Conservation (phyloP, 2,113 vertebrate species). For the Podarcis raffonei region DNA sequence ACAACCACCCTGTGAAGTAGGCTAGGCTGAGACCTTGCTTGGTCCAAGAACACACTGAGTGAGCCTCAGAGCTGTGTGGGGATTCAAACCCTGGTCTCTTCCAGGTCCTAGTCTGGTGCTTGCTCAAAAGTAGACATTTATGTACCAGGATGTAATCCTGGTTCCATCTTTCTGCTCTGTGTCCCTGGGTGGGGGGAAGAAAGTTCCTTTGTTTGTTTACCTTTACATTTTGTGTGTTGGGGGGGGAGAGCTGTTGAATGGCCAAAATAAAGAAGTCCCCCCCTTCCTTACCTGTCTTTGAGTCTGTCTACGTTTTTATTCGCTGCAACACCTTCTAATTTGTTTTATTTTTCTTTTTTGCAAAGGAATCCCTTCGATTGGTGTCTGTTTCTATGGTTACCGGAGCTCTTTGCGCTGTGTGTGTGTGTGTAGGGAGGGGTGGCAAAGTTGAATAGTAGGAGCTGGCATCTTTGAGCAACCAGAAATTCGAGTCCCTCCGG, state of each 20-base stretch:
- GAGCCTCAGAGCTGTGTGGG: no score
- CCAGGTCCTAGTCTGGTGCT: no score
- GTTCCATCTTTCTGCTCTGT: no score
- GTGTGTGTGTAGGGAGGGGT: background rate
- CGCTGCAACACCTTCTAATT: background rate
- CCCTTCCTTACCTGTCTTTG: constrained; percentile 57
- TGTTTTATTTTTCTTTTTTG: background rate
- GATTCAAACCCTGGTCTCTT: no score
- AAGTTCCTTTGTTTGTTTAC: no score
- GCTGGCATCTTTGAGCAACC: constrained; percentile 61
- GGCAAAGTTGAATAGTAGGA: constrained; percentile 64
- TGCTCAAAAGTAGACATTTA: no score
- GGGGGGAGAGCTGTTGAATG: background rate
- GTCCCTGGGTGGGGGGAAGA: no score
- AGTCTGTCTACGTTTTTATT: constrained; percentile 37
- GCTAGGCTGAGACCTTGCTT: no score
- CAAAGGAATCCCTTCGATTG: constrained; percentile 64
- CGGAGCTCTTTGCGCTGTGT: constrained; percentile 43
- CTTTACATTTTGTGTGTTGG: background rate
- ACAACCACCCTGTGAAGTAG: no score
- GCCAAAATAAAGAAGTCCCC: background rate
- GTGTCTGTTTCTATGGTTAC: constrained; percentile 84
- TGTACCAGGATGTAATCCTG: no score
- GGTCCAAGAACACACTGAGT: no score
- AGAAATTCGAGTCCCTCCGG: constrained; percentile 72